These are phyloP conservation scores for Syngnathoides biaculeatus DNA, from an alignment of 2,113 vertebrate species.

Conservation along the genomic window DNA sequence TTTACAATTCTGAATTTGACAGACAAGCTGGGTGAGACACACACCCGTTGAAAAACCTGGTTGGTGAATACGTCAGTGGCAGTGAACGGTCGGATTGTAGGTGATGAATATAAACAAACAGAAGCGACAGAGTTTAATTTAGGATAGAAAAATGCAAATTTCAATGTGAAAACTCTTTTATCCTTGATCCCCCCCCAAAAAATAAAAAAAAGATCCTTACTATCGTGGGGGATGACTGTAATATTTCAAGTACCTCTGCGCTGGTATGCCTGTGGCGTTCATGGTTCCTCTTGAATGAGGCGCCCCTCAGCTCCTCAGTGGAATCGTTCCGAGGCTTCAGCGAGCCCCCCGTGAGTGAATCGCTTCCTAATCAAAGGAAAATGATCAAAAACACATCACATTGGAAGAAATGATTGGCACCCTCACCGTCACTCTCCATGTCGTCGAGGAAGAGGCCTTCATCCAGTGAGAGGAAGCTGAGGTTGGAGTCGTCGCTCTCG, in stretches of 20 bases:
- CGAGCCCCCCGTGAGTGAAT: constrained; percentile 37
- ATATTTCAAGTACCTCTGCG: constrained; percentile 71
- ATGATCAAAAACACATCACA: neutral
- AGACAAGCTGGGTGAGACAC: neutral
- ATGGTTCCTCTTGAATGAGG: constrained; percentile 43
- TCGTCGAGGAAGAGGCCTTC: constrained; percentile 79
- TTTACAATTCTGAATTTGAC: neutral
- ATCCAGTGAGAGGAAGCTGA: constrained; percentile 71
- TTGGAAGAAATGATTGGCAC: neutral
- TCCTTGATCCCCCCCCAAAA: too few species aligned
- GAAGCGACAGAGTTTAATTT: too few species aligned
- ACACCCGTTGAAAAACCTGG: too few species aligned
- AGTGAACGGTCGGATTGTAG: too few species aligned
- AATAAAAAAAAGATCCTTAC: too few species aligned
- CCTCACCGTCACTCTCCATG: constrained; percentile 85
- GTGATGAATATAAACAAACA: too few species aligned
- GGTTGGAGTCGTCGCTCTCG: constrained; percentile 78
- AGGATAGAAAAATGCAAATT: too few species aligned
- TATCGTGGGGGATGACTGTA: neutral
- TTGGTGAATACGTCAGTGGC: too few species aligned
- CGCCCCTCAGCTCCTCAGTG: constrained; percentile 71
- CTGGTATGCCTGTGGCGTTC: constrained; percentile 67
- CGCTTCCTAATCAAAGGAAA: constrained; percentile 38
- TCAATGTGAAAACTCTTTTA: too few species aligned
- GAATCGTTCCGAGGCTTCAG: constrained; percentile 69